Evolutionary conservation across 2,113 vertebrate genomes (phyloP).

Genomic region (Corvus cornix): DNA sequence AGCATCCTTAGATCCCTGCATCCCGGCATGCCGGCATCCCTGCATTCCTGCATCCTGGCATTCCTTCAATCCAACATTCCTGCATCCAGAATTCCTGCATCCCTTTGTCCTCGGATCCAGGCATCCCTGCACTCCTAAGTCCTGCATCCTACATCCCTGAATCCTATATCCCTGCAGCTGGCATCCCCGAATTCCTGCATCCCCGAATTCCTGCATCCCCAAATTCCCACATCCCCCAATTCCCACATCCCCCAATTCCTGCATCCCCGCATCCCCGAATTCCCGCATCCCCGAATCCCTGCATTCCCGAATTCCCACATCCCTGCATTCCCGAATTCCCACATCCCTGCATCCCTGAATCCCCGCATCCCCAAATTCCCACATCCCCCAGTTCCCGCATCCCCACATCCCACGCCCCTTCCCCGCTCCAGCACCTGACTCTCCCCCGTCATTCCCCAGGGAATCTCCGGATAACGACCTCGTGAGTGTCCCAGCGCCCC

Average conservation of each 20-base stretch:
- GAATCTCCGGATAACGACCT: conserved; percentile 61
- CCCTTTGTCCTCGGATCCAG: too few relatives aligned
- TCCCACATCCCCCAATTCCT: neutral
- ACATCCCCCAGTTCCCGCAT: neutral
- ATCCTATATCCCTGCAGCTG: neutral
- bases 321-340: neutral
- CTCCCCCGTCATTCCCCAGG: neutral
- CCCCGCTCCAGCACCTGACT: fast-evolving
- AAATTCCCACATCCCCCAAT: neutral
- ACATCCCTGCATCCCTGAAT: neutral
- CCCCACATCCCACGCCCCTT: neutral
- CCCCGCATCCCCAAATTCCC: neutral
- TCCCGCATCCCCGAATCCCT: neutral
- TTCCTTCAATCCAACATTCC: too few relatives aligned
- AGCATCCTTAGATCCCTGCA: too few relatives aligned
- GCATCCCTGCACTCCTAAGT: too few relatives aligned
- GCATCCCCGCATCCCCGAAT: neutral
- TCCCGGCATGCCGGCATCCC: neutral
- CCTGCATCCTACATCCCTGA: too few relatives aligned
- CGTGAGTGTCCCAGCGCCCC: conserved; percentile 61
- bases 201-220: neutral
- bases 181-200: too few relatives aligned
- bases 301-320: neutral
- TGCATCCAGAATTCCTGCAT: too few relatives aligned
- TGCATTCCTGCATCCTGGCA: too few relatives aligned